Evolutionary conservation across 2,888 invertebrate genomes (phyloP).

Genomic region (Sipha maydis): DNA sequence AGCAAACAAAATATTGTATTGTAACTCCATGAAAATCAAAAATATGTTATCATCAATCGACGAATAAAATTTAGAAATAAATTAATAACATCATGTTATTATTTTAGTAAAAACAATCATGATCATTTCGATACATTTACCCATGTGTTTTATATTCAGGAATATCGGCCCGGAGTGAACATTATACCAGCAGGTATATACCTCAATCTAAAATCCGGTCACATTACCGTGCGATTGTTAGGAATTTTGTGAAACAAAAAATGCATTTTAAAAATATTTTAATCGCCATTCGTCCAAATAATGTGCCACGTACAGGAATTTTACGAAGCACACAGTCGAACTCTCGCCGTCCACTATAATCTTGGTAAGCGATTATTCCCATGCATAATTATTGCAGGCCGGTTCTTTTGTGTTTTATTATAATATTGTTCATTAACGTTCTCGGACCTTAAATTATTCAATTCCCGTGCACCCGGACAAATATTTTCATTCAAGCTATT

Average conservation of each 20-base stretch:
- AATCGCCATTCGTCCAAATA: background rate
- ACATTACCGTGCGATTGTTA: too few relatives aligned
- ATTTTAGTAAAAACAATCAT: too few relatives aligned
- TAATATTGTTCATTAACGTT: background rate
- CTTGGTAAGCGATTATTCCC: background rate
- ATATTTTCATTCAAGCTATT: background rate
- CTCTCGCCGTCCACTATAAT: background rate
- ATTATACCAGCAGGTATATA: too few relatives aligned
- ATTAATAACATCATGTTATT: too few relatives aligned
- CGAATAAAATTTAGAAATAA: too few relatives aligned
- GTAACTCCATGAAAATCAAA: too few relatives aligned
- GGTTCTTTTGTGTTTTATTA: background rate
- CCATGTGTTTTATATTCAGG: too few relatives aligned
- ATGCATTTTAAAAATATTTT: background rate
- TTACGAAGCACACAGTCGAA: background rate
- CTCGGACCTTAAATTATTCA: slow-evolving; percentile 5
- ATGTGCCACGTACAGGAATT: background rate
- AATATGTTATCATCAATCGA: too few relatives aligned
- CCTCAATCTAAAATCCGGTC: too few relatives aligned
- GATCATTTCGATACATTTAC: too few relatives aligned
- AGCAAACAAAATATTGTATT: too few relatives aligned
- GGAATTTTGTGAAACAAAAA: background rate
- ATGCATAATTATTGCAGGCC: background rate
- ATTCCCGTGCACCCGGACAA: background rate
- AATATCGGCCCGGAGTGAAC: too few relatives aligned